Percentiles rank a stretch among this genome's conserved stretches.
phyloP scores from a whole-genome alignment of 2,888 invertebrate species.

The Dolichomitus sp. region DNA sequence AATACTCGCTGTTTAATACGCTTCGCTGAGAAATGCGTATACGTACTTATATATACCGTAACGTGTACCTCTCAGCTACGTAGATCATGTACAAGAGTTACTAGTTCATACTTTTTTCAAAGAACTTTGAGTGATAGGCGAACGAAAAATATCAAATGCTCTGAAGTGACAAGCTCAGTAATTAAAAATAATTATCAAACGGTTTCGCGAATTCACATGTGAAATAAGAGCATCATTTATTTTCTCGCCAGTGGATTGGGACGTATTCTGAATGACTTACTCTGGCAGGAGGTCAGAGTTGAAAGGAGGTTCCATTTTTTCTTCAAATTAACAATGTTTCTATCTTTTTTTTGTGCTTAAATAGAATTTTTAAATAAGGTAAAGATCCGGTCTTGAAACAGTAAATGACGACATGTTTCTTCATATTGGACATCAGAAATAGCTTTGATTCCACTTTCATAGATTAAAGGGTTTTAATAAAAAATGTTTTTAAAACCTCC shows the following conservation, averaged over 20 bases:
- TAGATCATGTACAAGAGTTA: background rate
- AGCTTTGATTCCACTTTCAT: background rate
- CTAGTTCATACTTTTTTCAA: background rate
- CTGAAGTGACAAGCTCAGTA: constrained; percentile 2
- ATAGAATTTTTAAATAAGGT: background rate
- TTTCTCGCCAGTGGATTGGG: background rate
- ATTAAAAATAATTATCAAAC: constrained; percentile 43
- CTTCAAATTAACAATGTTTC: background rate
- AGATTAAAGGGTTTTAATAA: background rate
- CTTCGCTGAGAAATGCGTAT: background rate
- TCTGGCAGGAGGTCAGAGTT: constrained; percentile 10
- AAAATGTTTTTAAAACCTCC: background rate
- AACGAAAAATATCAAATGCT: constrained; percentile 26
- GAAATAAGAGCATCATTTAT: constrained; percentile 10
- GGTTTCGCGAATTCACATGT: background rate
- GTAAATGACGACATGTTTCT: background rate
- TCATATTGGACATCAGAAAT: background rate
- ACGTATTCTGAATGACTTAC: background rate
- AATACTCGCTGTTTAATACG: background rate
- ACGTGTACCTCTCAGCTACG: background rate
- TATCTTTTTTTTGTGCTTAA: background rate
- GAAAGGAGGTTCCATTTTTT: constrained; percentile 27
- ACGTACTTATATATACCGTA: background rate
- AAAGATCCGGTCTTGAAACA: background rate
- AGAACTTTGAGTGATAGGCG: background rate